Evolutionary conservation across 2,888 invertebrate genomes (phyloP).

Genomic region (Arenicola marina): DNA sequence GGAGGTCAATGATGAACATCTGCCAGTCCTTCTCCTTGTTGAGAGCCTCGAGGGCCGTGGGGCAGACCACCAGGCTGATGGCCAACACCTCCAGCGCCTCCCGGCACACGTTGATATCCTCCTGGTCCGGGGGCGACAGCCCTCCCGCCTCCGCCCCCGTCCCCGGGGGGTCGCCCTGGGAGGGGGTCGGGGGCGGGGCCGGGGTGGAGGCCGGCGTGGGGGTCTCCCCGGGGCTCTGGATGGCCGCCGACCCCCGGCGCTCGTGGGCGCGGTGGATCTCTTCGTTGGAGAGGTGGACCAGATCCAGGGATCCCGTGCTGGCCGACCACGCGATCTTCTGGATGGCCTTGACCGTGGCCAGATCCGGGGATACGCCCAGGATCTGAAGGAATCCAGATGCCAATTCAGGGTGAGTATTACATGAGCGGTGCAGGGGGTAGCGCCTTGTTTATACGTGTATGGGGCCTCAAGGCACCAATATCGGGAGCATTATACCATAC

Average conservation of each 20-base stretch:
- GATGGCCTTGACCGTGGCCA: constrained; percentile 74
- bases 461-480: too few species aligned
- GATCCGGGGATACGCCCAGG: constrained; percentile 70
- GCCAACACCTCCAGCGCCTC: constrained; percentile 92
- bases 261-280: constrained; percentile 70
- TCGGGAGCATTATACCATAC: too few species aligned
- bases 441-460: too few species aligned
- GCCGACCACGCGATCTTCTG: constrained; percentile 81
- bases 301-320: constrained; percentile 71
- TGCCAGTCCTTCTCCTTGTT: constrained; percentile 85
- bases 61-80: constrained; percentile 85
- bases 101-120: constrained; percentile 72
- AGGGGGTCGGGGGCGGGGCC: constrained; percentile 68
- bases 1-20: constrained; percentile 83
- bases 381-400: constrained; percentile 43
- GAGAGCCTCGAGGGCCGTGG: constrained; percentile 80
- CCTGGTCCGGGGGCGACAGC: constrained; percentile 56
- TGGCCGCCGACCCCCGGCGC: constrained; percentile 6
- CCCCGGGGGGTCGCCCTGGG: constrained; percentile 70
- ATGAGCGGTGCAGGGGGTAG: too few species aligned
- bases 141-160: constrained; percentile 54
- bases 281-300: constrained; percentile 68
- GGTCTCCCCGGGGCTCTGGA: too few species aligned
- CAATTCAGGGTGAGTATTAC: too few species aligned
- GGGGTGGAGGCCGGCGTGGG: constrained; percentile 45